Evolutionary conservation across 2,888 invertebrate genomes (phyloP).

Genomic region (Harmothoe impar): DNA sequence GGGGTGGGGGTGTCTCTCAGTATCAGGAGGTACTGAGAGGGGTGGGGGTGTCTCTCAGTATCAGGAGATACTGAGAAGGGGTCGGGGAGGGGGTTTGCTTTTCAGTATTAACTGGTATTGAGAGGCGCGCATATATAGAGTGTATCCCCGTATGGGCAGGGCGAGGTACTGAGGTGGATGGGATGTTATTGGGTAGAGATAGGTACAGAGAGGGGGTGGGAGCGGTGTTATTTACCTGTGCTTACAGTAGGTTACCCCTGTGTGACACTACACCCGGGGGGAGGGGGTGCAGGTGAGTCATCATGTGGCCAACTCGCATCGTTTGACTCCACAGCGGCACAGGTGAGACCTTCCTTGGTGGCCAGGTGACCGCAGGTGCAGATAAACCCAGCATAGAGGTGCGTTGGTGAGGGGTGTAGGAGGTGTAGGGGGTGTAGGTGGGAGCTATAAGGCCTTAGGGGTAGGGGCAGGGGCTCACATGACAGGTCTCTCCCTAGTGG

Average conservation of each 20-base stretch:
- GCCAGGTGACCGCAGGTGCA: conserved; percentile 34
- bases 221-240: neutral
- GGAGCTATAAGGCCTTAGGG: neutral
- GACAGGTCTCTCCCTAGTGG: neutral
- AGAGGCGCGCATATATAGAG: no score
- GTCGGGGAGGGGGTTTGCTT: no score
- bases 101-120: no score
- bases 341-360: neutral
- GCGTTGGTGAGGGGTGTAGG: neutral
- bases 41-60: no score
- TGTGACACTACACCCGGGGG: neutral
- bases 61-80: no score
- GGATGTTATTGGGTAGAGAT: no score
- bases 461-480: conserved; percentile 9
- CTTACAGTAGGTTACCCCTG: neutral
- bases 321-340: neutral
- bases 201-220: neutral
- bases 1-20: no score
- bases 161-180: no score
- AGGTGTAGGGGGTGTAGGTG: neutral
- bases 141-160: no score
- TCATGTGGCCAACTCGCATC: neutral
- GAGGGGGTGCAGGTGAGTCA: neutral
- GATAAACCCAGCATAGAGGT: neutral
- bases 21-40: no score